Percentiles rank a stretch among this genome's conserved stretches.
phyloP scores from a whole-genome alignment of 1,140 invertebrate species.

The Drosophila erecta region DNA sequence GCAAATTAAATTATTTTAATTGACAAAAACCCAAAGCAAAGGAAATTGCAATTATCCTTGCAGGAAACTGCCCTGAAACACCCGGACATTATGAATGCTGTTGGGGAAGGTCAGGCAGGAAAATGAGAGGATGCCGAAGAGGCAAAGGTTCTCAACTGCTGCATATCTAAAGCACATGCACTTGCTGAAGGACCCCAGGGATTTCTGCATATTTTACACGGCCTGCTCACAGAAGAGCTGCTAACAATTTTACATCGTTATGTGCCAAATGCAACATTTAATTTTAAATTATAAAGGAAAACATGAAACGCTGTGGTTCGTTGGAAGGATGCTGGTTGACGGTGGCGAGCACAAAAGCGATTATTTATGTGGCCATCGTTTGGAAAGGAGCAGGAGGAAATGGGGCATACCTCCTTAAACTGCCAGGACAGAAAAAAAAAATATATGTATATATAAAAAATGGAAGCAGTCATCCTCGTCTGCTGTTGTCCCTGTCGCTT shows the following conservation, averaged over 20 bases:
- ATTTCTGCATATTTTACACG: slow-evolving; percentile 67
- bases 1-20: slow-evolving; percentile 24
- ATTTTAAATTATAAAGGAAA: slow-evolving; percentile 79
- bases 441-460: neutral
- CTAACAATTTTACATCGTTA: slow-evolving; percentile 77
- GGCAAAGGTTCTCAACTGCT: slow-evolving; percentile 10
- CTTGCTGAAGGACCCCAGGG: slow-evolving; percentile 19
- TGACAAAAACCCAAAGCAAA: slow-evolving; percentile 10
- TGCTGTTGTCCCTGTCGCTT: slow-evolving; percentile 58
- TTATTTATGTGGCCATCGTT: slow-evolving; percentile 64
- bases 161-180: slow-evolving; percentile 33
- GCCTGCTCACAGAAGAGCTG: slow-evolving; percentile 20
- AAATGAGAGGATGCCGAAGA: slow-evolving; percentile 1
- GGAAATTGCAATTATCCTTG: slow-evolving; percentile 62
- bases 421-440: neutral
- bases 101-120: slow-evolving; percentile 65
- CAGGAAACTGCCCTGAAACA: slow-evolving; percentile 17
- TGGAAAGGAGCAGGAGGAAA: slow-evolving; percentile 1
- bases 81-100: slow-evolving; percentile 45
- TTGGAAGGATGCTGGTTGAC: neutral
- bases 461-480: slow-evolving; percentile 26
- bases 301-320: slow-evolving; percentile 36
- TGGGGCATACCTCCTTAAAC: slow-evolving; percentile 27
- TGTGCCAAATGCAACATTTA: slow-evolving; percentile 81
- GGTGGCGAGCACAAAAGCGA: slow-evolving; percentile 64